A percentile compares a stretch with the other conserved stretches of the same genome.
Conservation (phyloP, 1,140 invertebrate genomes). For the Papilio helenus region DNA sequence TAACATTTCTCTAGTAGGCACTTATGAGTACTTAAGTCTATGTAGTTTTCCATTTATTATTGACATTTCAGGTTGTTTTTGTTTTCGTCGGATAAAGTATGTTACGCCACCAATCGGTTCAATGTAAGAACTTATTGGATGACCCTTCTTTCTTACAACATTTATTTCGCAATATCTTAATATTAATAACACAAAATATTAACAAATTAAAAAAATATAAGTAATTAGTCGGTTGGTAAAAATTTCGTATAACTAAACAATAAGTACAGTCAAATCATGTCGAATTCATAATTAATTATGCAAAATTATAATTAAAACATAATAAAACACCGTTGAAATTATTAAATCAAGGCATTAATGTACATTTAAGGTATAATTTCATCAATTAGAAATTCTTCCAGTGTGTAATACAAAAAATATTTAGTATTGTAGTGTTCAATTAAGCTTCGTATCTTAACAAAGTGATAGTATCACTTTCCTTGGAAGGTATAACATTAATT, state of each 20-base stretch:
- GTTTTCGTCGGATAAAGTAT: background rate
- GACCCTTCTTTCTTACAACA: background rate
- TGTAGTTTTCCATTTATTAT: background rate
- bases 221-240: background rate
- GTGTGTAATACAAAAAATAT: too few species aligned
- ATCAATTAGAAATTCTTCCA: too few species aligned
- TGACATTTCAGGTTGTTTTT: background rate
- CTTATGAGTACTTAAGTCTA: background rate
- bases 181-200: too few species aligned
- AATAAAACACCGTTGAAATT: too few species aligned
- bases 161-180: too few species aligned
- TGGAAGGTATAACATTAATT: background rate
- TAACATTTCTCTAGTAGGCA: background rate
- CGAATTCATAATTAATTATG: too few species aligned
- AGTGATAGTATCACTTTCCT: background rate
- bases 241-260: too few species aligned
- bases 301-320: too few species aligned
- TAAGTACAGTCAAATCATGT: too few species aligned
- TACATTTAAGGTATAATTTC: too few species aligned
- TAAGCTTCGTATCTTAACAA: background rate
- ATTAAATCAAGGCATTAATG: too few species aligned
- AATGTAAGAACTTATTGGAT: background rate
- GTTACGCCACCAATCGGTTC: background rate
- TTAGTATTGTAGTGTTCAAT: background rate
- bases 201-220: too few species aligned